Conservation (phyloP, 2,888 invertebrate species). For the Elmis aenea region DNA sequence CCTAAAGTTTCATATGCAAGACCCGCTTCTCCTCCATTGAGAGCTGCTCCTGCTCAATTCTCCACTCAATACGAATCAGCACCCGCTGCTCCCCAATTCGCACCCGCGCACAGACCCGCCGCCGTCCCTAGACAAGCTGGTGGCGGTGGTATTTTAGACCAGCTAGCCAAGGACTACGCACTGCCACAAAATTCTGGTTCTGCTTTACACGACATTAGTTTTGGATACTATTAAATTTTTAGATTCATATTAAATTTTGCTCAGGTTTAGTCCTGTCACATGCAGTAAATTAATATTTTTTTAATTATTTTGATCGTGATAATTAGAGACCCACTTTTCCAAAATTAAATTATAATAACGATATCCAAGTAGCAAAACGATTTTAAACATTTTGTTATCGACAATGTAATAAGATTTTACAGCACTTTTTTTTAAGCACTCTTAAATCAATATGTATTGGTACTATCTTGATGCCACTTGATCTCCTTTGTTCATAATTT, state of each 20-base stretch:
- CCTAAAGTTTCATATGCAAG: constrained; percentile 35
- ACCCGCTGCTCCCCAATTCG: constrained; percentile 28
- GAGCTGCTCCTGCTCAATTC: constrained; percentile 11
- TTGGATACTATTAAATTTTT: constrained; percentile 64
- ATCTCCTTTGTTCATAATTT: too few relatives aligned
- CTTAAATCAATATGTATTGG: too few relatives aligned
- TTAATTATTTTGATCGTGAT: too few relatives aligned
- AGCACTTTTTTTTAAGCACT: too few relatives aligned
- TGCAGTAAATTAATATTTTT: too few relatives aligned
- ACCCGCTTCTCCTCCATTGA: constrained; percentile 28
- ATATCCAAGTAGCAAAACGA: too few relatives aligned
- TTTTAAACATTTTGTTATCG: too few relatives aligned
- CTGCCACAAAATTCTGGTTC: constrained; percentile 64
- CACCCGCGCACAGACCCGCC: constrained; percentile 32
- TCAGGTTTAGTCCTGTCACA: too few relatives aligned
- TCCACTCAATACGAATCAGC: constrained; percentile 25
- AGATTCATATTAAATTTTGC: neutral
- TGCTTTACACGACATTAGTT: constrained; percentile 76
- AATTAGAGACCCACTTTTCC: too few relatives aligned
- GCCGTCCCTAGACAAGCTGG: constrained; percentile 32
- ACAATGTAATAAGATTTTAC: too few relatives aligned
- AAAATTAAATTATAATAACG: too few relatives aligned
- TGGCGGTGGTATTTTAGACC: constrained; percentile 64
- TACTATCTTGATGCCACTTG: too few relatives aligned
- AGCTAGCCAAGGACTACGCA: constrained; percentile 75